Base-by-base conservation (phyloP, 2,113 vertebrate genomes). In the Nycticryphes semicollaris region DNA sequence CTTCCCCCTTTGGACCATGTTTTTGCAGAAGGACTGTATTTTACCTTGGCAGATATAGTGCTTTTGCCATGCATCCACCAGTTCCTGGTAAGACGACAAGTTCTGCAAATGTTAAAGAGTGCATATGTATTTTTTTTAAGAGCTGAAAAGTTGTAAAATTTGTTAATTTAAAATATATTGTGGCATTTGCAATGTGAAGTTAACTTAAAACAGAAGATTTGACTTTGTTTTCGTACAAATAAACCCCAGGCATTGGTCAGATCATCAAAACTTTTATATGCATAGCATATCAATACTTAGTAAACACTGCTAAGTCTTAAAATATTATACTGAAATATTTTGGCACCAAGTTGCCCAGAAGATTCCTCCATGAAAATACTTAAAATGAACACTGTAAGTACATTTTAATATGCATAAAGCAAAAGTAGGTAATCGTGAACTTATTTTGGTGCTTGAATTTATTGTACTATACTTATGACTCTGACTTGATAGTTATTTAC, bases 21-120 rank as follows among this genome's bases (percentile, higher is more conserved):
- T 93, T 99, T 99, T 98, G 99, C 99, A 3, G 99, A 99, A 95
- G 99, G 99, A 8, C 98, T 99, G 41, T 99, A 99, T 98, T 99
- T 99, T 97, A 99, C 99, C 20, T 96, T 99, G 95, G 98, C 99
- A 19, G 99, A 99, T 91, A 94, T 99, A 16, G 99, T 99, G 85
- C 98, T 99, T 82, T 96, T 99, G 67, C 99, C 99, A 2, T 99
- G 99, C 94, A 96, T 99, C 93, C 98, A 99, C 97, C 98, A 98
- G 37, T 99, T 99, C 97, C 96, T 99, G 98, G 99, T 99, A 98
- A 99, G 98, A 39, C 8, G 9, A 57, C 24, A 45, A n/a, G 17
- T 68, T 91, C 45, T 63, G 28, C 22, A 47, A 14, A 37, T 25
- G 57, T 2, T 39, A 37, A 35, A 41, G 75, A 50, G 22, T 45